phyloP scores from a whole-genome alignment of 2,888 invertebrate species.

The Ctenicera cuprea region DNA sequence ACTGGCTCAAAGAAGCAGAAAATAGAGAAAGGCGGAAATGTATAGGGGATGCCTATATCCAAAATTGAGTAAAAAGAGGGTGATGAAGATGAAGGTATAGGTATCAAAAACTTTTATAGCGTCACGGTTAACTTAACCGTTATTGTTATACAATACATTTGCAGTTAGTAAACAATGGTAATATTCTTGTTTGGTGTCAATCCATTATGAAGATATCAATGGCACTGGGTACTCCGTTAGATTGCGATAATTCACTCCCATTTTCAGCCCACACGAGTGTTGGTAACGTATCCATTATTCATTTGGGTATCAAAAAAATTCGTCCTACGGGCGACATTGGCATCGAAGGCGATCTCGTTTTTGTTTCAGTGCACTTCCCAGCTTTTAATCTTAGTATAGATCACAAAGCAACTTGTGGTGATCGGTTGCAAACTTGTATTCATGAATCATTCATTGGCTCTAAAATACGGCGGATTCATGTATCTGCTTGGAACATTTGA shows the following conservation, averaged over 20 bases:
- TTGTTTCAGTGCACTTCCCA: slow-evolving; percentile 30
- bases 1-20: too few species aligned
- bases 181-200: background rate
- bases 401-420: slow-evolving; percentile 21
- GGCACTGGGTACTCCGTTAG: slow-evolving; percentile 11
- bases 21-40: too few species aligned
- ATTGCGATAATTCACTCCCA: slow-evolving; percentile 34
- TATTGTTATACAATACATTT: too few species aligned
- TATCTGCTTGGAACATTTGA: background rate
- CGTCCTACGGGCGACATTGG: slow-evolving; percentile 43
- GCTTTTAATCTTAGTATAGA: slow-evolving; percentile 5
- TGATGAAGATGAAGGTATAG: too few species aligned
- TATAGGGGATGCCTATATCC: too few species aligned
- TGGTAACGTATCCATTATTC: slow-evolving; percentile 25
- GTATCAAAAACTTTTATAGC: too few species aligned
- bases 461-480: background rate
- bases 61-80: too few species aligned
- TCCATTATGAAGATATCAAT: background rate
- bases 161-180: background rate
- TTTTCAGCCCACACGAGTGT: slow-evolving; percentile 16
- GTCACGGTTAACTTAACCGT: too few species aligned
- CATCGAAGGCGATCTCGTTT: slow-evolving; percentile 50
- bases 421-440: slow-evolving; percentile 32
- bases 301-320: slow-evolving; percentile 27
- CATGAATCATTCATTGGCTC: slow-evolving; percentile 35